Conservation (phyloP, 2,797 vertebrate genomes). For the Halcyon badia region DNA sequence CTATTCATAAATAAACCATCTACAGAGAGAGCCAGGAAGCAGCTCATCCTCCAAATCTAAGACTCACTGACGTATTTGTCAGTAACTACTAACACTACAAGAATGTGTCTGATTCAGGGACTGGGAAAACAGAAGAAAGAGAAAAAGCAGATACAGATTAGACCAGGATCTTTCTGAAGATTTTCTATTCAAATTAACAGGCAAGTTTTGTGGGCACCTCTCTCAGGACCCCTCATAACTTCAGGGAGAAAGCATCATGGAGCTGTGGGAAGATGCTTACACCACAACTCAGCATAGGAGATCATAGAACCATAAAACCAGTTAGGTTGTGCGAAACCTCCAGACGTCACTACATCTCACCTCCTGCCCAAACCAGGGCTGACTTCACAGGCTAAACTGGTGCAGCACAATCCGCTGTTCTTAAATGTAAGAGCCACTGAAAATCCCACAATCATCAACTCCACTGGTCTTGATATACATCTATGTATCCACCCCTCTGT, state of each 20-base stretch:
- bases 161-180: not conserved
- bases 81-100: not conserved
- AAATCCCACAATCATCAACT: not conserved
- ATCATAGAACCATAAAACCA: not conserved
- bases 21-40: not conserved
- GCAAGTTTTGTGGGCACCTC: not conserved
- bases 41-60: not conserved
- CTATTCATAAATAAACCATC: not conserved
- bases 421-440: fast-evolving
- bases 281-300: not conserved
- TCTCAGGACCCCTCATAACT: fast-evolving
- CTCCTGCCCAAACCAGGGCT: not conserved
- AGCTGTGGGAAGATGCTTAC: not conserved
- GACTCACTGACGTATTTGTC: not conserved
- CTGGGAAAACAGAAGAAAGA: not conserved
- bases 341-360: fast-evolving
- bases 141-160: not conserved
- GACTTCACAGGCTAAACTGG: not conserved
- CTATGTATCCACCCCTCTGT: not conserved
- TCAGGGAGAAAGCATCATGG: not conserved
- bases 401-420: not conserved
- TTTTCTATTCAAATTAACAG: not conserved
- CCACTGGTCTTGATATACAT: not conserved
- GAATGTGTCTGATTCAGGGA: not conserved
- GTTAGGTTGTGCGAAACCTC: not conserved